These are phyloP conservation scores for Diachrysia chrysitis DNA, from an alignment of 2,888 invertebrate species.

Conservation along the genomic window DNA sequence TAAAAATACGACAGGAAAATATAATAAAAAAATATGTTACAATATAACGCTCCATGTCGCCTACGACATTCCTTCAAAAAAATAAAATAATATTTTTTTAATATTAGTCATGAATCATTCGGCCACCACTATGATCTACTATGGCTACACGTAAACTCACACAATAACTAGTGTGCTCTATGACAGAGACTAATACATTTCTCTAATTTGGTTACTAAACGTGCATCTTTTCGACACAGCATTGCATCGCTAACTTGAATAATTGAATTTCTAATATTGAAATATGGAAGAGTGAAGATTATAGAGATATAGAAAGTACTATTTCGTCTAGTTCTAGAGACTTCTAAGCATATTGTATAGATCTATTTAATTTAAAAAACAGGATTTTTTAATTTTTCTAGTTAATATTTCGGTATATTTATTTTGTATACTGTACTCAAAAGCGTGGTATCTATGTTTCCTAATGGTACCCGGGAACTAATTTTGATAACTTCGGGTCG, in stretches of 20 bases:
- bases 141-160: slow-evolving; percentile 75
- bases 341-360: slow-evolving; percentile 59
- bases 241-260: slow-evolving; percentile 66
- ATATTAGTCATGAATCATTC: slow-evolving; percentile 64
- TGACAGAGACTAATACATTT: slow-evolving; percentile 72
- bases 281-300: slow-evolving; percentile 89
- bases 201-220: slow-evolving; percentile 79
- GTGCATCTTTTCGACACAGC: slow-evolving; percentile 79
- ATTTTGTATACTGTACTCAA: slow-evolving; percentile 58
- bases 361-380: slow-evolving; percentile 51
- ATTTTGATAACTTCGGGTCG: slow-evolving; percentile 35
- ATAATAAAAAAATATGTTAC: slow-evolving; percentile 62
- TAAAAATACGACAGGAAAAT: slow-evolving; percentile 56
- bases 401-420: slow-evolving; percentile 58
- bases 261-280: slow-evolving; percentile 73
- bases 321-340: slow-evolving; percentile 77
- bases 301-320: slow-evolving; percentile 76
- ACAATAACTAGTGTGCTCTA: slow-evolving; percentile 83
- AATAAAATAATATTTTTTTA: slow-evolving; percentile 59
- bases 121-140: slow-evolving; percentile 70
- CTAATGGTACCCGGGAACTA: slow-evolving; percentile 44
- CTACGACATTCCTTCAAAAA: slow-evolving; percentile 83
- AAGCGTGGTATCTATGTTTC: slow-evolving; percentile 54
- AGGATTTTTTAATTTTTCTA: slow-evolving; percentile 49
- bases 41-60: slow-evolving; percentile 78